Conservation (phyloP, 2,797 vertebrate species). For the Pipistrellus pipistrellus region DNA sequence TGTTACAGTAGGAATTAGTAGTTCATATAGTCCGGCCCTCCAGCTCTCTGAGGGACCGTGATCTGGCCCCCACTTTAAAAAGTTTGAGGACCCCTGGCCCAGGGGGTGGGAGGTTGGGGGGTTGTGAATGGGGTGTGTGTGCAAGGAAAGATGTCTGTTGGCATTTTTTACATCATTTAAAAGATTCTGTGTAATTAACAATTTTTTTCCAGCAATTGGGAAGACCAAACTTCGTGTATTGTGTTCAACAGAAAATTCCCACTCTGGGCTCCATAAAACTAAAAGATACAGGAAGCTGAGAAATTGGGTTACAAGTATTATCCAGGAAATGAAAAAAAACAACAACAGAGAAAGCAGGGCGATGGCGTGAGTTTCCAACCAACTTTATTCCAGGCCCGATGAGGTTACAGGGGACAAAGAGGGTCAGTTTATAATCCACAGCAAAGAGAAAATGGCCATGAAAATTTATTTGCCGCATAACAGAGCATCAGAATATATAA, state of each 20-base stretch:
- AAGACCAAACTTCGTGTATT: background rate
- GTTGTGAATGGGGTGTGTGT: background rate
- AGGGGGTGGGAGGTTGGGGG: background rate
- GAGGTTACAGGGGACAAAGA: constrained; percentile 64
- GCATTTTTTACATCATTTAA: background rate
- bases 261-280: background rate
- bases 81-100: too few species aligned
- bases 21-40: too few species aligned
- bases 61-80: too few species aligned
- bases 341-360: background rate
- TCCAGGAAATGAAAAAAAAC: background rate
- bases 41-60: too few species aligned
- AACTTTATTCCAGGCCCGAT: constrained; percentile 53
- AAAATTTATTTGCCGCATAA: constrained; percentile 77
- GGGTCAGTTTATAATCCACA: constrained; percentile 58
- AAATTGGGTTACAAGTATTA: background rate
- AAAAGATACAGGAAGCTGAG: background rate
- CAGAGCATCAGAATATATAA: constrained; percentile 75
- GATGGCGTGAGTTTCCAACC: background rate
- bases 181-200: background rate
- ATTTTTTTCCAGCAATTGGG: background rate
- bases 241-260: background rate
- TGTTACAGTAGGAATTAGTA: too few species aligned
- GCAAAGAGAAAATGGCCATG: constrained; percentile 61
- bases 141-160: too few species aligned